Evolutionary conservation across 2,888 invertebrate species (phyloP), one percentile per base, ranked within the genome.

Genomic region (Stegophylla sp.): DNA sequence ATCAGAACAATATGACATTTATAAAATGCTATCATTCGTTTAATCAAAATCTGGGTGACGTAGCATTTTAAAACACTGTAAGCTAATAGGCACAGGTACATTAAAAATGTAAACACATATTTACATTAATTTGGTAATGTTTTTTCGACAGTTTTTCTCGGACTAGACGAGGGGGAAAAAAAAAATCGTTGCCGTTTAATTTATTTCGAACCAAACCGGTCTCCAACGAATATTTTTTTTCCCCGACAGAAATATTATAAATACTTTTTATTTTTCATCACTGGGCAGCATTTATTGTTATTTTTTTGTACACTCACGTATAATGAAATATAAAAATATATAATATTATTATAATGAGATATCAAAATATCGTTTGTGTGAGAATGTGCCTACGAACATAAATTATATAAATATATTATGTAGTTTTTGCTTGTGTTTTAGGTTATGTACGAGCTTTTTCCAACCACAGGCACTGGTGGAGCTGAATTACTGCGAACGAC

Each of bases 121-220:
- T 59, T 72, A 4, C 43, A 45, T 73, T 72, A 72, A 72, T 73
- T 73, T 45, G 61, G 73, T 61, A 45, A 61, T 71, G 28, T 71
- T 71, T 72, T 73, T 73, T 26, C 56, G 67, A 67, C 64, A 75
- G 53, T 64, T 75, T 75, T 64, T 41, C 43, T 77, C 45, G 26
- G n/a, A 77, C 9, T 26, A 48, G 45, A 59, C 43, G 23, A n/a
- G 45, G 34, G 69, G 53, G 43, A 76, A 45, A 15, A 41, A 76
- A 76, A 67, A 77, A 77, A 59, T 34, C 77, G 17, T 76, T 56
- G 66, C 56, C 56, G 67, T 66, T 69, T 66, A 76, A 77, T 77
- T 66, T 76, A 67, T 66, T 76, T 76, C 43, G 26, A 75, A 64
- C 17, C 56, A 20, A 77, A 77, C 77, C 77, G 77, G 77, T 77